Evolutionary conservation across 2,797 vertebrate genomes (phyloP).

Genomic region (Heteromormyrus szaboi): DNA sequence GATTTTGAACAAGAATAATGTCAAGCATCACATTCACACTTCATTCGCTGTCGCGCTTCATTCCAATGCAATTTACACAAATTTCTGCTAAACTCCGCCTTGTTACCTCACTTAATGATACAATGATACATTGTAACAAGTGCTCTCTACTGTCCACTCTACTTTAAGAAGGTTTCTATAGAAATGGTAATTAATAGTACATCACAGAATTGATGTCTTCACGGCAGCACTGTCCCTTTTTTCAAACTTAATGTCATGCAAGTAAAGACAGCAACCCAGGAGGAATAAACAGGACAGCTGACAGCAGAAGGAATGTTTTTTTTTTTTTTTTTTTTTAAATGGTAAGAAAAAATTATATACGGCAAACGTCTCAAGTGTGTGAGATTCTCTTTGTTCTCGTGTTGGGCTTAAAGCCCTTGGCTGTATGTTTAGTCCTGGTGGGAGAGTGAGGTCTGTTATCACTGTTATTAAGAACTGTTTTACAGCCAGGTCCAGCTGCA

Average conservation of each 20-base stretch:
- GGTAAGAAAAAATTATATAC: conserved; percentile 20
- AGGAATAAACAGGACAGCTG: conserved; percentile 43
- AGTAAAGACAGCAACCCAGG: conserved; percentile 51
- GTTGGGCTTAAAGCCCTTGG: conserved; percentile 28
- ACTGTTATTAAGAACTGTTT: conserved; percentile 37
- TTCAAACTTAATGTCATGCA: background rate
- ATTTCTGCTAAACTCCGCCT: background rate
- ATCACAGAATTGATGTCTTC: background rate
- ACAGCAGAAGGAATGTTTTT: background rate
- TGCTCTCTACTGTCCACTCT: conserved; percentile 29
- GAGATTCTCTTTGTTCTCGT: conserved; percentile 33
- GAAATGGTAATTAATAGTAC: conserved; percentile 32
- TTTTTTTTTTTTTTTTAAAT: background rate
- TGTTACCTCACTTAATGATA: conserved; percentile 7
- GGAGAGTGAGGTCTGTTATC: conserved; percentile 20
- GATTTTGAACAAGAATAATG: conserved; percentile 1
- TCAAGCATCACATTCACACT: background rate
- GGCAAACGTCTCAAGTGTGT: conserved; percentile 21
- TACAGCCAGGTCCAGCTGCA: conserved; percentile 54
- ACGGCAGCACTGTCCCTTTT: background rate
- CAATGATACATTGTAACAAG: background rate
- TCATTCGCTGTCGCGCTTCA: background rate
- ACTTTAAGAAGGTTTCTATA: conserved; percentile 38
- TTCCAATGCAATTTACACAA: background rate
- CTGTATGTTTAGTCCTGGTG: conserved; percentile 53